phyloP scores from a whole-genome alignment of 2,888 invertebrate genomes.

The Ophion slaviceki region DNA sequence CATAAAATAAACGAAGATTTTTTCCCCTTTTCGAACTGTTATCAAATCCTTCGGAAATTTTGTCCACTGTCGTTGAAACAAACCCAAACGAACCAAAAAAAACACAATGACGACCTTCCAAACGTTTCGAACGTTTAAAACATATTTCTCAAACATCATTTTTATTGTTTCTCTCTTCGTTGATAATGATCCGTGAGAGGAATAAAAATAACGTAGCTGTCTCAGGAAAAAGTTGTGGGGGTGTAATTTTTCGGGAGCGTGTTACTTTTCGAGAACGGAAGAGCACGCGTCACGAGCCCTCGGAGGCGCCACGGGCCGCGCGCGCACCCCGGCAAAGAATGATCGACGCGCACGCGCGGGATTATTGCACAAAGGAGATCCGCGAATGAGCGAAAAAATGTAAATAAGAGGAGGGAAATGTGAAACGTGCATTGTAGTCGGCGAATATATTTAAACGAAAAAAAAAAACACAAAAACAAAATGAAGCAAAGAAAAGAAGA shows the following conservation, averaged over 20 bases:
- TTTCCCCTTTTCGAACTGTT: too few species aligned
- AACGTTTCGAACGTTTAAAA: not conserved
- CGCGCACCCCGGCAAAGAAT: not conserved
- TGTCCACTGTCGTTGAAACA: not conserved
- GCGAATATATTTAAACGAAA: slow-evolving; percentile 73
- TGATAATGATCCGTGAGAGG: slow-evolving; percentile 1
- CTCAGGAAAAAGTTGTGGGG: not conserved
- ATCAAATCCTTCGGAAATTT: not conserved
- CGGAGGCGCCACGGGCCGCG: too few species aligned
- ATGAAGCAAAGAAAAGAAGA: not conserved
- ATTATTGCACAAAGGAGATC: slow-evolving; percentile 16
- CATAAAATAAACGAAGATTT: too few species aligned
- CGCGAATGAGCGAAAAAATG: slow-evolving; percentile 28
- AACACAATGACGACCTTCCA: not conserved
- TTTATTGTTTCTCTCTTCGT: too few species aligned
- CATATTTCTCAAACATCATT: not conserved
- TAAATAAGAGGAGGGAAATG: slow-evolving; percentile 65
- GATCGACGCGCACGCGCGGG: slow-evolving; percentile 47
- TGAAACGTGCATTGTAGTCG: slow-evolving; percentile 76
- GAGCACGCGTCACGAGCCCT: too few species aligned
- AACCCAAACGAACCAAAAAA: slow-evolving; percentile 10
- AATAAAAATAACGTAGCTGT: not conserved
- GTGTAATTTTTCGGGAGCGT: not conserved
- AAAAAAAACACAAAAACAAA: not conserved
- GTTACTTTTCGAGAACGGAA: not conserved